Evolutionary conservation across 1,140 invertebrate species (phyloP), one percentile per base, ranked within the genome.

Genomic region (Zaprionus tsacasi): DNA sequence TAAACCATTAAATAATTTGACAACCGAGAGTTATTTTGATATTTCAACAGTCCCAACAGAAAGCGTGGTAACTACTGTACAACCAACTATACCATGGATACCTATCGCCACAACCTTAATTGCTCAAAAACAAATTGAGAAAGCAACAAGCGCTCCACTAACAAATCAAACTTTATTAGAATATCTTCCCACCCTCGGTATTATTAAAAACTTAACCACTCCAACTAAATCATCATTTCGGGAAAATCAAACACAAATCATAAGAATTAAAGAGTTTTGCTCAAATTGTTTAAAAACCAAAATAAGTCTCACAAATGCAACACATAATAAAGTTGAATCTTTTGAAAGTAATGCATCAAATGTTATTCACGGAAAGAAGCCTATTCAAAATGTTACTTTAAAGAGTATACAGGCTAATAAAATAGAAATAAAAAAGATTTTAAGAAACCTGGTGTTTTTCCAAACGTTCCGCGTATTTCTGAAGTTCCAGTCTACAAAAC

Each of bases 401-500:
- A 43, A 33, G 11, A 55, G 15, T 21, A 33, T 60, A 1, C 12
- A 52, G 1, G 11, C 36, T 2, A 13, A 36, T 7, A 63, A 59
- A 56, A 11, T 54, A 11, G 66, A 68, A 38, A 17, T 15, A 43
- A 58, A 17, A 57, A 61, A 12, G 43, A 38, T 5, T 52, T 55
- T 21, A 40, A 35, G 6, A 58, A 55, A 59, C 13, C 21, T 38
- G 12, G 33, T 36, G 7, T 15, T 7, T 36, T 17, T n/a, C 1
- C 50, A 7, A 67, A 72, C 36, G 3, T 40, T 1, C 33, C 55
- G 13, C 57, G 17, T 13, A 63, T 52, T 3, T 61, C 66, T 1
- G 35, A 30, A 38, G 11, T 33, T 4, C 11, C 65, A 0, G 50
- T 11, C 2, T 15, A 43, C 5, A 69, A 45, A 45, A 35, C 35